A percentile compares a stretch with the other conserved stretches of the same genome.
Conservation (phyloP, 2,888 invertebrate species). For the Liopterus haemorrhoidalis region DNA sequence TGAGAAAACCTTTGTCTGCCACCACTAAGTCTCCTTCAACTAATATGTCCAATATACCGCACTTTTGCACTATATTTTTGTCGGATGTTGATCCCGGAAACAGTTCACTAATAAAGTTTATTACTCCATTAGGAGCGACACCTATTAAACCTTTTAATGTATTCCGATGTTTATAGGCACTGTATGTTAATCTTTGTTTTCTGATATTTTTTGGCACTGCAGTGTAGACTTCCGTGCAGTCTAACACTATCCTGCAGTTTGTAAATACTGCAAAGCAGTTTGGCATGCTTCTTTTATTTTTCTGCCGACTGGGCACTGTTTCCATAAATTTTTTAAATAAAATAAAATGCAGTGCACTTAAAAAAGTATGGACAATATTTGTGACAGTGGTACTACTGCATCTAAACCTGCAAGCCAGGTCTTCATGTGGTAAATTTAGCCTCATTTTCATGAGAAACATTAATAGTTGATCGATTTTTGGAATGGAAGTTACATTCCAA, state of each 20-base stretch:
- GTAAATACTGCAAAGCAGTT: conserved; percentile 24
- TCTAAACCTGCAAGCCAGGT: conserved; percentile 26
- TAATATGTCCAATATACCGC: conserved; percentile 28
- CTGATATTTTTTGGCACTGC: conserved; percentile 22
- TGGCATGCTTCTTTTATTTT: conserved; percentile 29
- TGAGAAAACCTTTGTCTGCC: conserved; percentile 34
- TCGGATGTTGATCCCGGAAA: conserved; percentile 34
- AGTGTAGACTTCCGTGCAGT: conserved; percentile 28
- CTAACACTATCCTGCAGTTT: conserved; percentile 29
- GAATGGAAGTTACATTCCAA: too few relatives aligned
- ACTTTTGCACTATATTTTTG: conserved; percentile 29
- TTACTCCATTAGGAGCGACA: conserved; percentile 35
- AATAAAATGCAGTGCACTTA: conserved; percentile 29
- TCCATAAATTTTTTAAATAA: conserved; percentile 28
- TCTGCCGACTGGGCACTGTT: conserved; percentile 24
- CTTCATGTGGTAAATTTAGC: conserved; percentile 27
- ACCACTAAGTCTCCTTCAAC: conserved; percentile 31
- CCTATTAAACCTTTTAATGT: conserved; percentile 33
- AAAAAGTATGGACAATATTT: conserved; percentile 28
- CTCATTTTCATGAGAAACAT: conserved; percentile 30
- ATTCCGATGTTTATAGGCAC: conserved; percentile 32
- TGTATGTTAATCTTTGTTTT: conserved; percentile 26
- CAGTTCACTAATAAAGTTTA: conserved; percentile 31
- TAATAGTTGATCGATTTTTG: too few relatives aligned
- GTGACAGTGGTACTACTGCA: conserved; percentile 19